Conservation (phyloP, 2,797 vertebrate species). For the Danio kyathit region DNA sequence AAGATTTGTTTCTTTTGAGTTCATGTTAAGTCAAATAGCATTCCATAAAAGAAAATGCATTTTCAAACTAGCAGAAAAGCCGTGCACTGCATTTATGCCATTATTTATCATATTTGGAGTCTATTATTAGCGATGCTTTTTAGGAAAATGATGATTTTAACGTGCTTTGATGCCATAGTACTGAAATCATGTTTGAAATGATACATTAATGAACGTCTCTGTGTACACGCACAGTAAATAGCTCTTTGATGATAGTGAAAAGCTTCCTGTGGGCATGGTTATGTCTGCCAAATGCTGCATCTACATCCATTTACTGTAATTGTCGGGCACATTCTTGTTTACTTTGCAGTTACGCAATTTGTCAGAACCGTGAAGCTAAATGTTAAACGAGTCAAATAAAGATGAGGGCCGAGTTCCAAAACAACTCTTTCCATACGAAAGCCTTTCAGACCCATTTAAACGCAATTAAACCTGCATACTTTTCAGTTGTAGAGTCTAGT, state of each 20-base stretch:
- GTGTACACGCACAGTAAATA: background rate
- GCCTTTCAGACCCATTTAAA: constrained; percentile 12
- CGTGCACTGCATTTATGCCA: background rate
- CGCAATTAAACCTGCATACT: background rate
- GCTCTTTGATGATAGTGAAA: constrained; percentile 4
- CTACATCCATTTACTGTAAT: constrained; percentile 17
- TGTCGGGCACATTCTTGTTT: background rate
- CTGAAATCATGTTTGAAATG: background rate
- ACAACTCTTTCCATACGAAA: constrained; percentile 22
- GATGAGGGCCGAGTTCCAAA: constrained; percentile 15
- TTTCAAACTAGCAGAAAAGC: background rate
- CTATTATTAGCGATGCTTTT: background rate
- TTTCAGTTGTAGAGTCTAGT: background rate
- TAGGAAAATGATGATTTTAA: background rate
- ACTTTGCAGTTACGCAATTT: background rate
- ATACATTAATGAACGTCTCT: constrained; percentile 5
- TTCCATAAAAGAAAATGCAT: background rate
- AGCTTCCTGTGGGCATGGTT: background rate
- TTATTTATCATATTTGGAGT: background rate
- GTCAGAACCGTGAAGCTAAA: constrained; percentile 1
- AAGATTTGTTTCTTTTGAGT: background rate
- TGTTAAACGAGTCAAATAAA: constrained; percentile 12
- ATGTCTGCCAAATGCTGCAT: constrained; percentile 39
- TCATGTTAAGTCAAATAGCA: background rate
- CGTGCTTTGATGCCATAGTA: background rate